Evolutionary conservation across 2,113 vertebrate species (phyloP), one percentile per base, ranked within the genome.

Genomic region (Procapra przewalskii): DNA sequence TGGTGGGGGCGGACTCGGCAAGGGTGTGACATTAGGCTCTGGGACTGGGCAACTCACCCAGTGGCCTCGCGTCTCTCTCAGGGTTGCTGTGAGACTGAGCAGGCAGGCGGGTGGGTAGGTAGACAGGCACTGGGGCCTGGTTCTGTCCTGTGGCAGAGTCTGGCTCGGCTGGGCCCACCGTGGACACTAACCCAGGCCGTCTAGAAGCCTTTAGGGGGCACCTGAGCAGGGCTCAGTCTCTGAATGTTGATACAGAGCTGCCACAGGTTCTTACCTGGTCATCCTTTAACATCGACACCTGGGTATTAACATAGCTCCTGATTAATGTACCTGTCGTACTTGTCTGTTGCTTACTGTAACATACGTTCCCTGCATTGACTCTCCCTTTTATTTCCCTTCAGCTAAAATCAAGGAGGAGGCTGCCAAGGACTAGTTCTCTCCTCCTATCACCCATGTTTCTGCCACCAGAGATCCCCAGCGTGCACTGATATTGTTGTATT

Each of bases 401-500:
- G 99, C 98, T 21, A 92, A 97, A 33, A 60, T 98, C 86, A 99
- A 99, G 98, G 97, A 97, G 55, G 99, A 99, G 97, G 99, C 99
- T 21, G 59, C 97, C 4, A 98, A 98, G 14, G 98, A 99, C 89
- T 99, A 99, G 98, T 52, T 31, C 25, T 29, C 3, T 77, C 79
- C n/a, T 96, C 62, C 77, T 27, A 7, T 50, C 79, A 59, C 71
- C 86, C 87, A 71, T 82, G 62, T 97, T 92, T 79, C 92, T 88
- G 81, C 87, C 45, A 92, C 98, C 96, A 84, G 96, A 98, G 96
- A 88, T 93, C 98, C 97, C 98, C 96, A 98, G 67, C 97, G 96
- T 98, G 98, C 98, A 98, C 98, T 98, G 97, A 97, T 71, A 55
- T 80, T 88, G 79, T 83, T 86, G 79, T 95, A 15, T 93, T 96